These are phyloP conservation scores for Spondyliosoma cantharus DNA, from an alignment of 2,797 vertebrate species.

Conservation along the genomic window DNA sequence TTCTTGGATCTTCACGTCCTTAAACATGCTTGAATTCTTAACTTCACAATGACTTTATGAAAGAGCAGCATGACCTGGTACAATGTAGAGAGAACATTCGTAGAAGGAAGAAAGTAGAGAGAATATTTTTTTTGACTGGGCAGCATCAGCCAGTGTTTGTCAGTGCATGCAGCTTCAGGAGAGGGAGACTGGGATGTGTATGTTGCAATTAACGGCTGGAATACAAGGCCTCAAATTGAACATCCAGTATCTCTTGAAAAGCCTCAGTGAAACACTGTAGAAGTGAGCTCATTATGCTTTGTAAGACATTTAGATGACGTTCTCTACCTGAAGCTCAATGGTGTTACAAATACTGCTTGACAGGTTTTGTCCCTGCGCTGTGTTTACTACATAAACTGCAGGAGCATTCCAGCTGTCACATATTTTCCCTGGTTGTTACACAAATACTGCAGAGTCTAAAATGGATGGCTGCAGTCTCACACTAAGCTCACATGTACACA, in stretches of 20 bases:
- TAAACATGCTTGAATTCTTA: background rate
- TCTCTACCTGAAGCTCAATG: background rate
- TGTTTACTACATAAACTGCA: conserved; percentile 36
- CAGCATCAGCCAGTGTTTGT: background rate
- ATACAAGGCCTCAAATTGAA: background rate
- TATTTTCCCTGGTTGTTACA: conserved; percentile 29
- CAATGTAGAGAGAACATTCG: background rate
- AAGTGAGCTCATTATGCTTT: background rate
- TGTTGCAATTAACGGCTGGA: background rate
- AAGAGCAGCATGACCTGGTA: background rate
- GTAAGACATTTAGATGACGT: background rate
- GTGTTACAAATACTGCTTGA: conserved; percentile 6
- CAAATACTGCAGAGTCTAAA: conserved; percentile 48
- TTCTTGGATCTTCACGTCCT: background rate
- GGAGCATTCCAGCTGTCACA: conserved; percentile 36
- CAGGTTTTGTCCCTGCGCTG: conserved; percentile 16
- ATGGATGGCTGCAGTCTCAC: conserved; percentile 27
- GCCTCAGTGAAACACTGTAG: background rate
- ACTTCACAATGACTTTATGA: background rate
- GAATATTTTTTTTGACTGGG: no score
- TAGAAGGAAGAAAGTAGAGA: no score
- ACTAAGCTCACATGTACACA: conserved; percentile 12
- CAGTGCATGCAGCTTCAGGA: background rate
- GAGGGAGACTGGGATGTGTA: background rate
- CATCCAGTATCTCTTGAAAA: background rate